Evolutionary conservation across 2,888 invertebrate genomes (phyloP), one percentile per base, ranked within the genome.

Genomic region (Gasteruption jaculator): DNA sequence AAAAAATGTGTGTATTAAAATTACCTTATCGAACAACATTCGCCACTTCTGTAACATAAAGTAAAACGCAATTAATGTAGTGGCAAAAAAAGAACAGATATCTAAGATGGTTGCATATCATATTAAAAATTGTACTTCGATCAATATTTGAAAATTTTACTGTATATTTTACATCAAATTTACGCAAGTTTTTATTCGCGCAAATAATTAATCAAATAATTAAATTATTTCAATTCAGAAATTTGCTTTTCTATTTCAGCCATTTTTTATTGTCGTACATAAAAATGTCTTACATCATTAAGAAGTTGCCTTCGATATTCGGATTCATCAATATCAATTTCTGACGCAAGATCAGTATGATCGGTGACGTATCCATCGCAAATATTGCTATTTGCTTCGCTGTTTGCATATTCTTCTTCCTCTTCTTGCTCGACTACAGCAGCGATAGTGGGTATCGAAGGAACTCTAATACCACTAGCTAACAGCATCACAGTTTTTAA

Each of bases 21-120:
- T 45, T 71, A 89, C 89, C 79, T 85, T 84, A 72, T 91, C 91
- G 66, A 91, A 91, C 48, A 91, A 78, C 49, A 85, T 80, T 54
- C 90, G 81, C 91, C 91, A 91, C 86, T 88, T 89, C 90, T 91
- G 78, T 48, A 80, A 80, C 50, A 67, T 63, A 58, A 54, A 60
- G 51, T 45, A 53, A 38, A 35, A 41, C 35, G 29, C 29, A 31
- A 41, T 35, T 19, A 8, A 1, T 27, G 27, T 5, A 8, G n/a
- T 8, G 27, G 7, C 27, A 8, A 27, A 8, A 11, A 8, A 27
- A 6, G 15, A 7, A 1, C 2, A n/a, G 27, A 12, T 27, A n/a
- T n/a, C 10, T 3, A 32, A 10, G 16, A 19, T 18, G 16, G 32
- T 12, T n/a, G 27, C 5, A 5, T 6, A 14, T 27, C 11, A 27